Percentiles rank a stretch among this genome's conserved stretches.
Conservation (phyloP, 2,113 vertebrate genomes). For the Xiphophorus hellerii region DNA sequence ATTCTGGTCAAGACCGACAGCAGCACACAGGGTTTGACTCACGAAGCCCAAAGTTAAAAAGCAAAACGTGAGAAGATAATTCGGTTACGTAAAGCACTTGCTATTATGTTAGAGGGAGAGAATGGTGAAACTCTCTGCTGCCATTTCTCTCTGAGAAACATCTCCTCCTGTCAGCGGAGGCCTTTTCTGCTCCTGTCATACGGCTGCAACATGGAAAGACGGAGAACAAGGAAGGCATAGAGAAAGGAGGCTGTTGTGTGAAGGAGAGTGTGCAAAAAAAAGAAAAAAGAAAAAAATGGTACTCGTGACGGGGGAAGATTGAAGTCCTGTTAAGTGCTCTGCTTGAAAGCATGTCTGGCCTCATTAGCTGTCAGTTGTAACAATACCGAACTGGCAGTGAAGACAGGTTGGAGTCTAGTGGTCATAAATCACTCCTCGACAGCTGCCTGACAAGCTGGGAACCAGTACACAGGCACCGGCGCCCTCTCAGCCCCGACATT, state of each 20-base stretch:
- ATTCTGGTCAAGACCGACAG: too few species aligned
- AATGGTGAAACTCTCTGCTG: slow-evolving; percentile 20
- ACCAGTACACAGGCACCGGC: slow-evolving; percentile 80
- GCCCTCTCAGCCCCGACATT: slow-evolving; percentile 60
- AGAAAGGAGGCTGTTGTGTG: slow-evolving; percentile 57
- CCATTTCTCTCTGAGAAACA: slow-evolving; percentile 45
- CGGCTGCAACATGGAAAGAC: slow-evolving; percentile 56
- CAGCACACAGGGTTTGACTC: too few species aligned
- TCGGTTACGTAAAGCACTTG: slow-evolving; percentile 29
- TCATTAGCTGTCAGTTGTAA: slow-evolving; percentile 96
- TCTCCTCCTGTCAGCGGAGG: slow-evolving; percentile 48
- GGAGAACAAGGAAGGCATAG: slow-evolving; percentile 63
- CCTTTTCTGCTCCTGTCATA: slow-evolving; percentile 64
- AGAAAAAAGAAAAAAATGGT: slow-evolving; percentile 38
- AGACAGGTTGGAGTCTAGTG: slow-evolving; percentile 91
- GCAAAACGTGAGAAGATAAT: not conserved
- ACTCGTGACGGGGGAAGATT: slow-evolving; percentile 74
- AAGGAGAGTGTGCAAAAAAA: slow-evolving; percentile 50
- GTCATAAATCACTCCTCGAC: slow-evolving; percentile 96
- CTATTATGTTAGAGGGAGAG: slow-evolving; percentile 2
- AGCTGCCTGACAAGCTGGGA: slow-evolving; percentile 88
- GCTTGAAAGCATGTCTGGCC: slow-evolving; percentile 91
- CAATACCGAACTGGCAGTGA: slow-evolving; percentile 93
- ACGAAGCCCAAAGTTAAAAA: not conserved
- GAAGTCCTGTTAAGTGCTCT: slow-evolving; percentile 82